Percentiles rank a stretch among this genome's conserved stretches.
Evolutionary conservation across 1,140 invertebrate species (phyloP).

Genomic region (Lamellibrachia luymesi): DNA sequence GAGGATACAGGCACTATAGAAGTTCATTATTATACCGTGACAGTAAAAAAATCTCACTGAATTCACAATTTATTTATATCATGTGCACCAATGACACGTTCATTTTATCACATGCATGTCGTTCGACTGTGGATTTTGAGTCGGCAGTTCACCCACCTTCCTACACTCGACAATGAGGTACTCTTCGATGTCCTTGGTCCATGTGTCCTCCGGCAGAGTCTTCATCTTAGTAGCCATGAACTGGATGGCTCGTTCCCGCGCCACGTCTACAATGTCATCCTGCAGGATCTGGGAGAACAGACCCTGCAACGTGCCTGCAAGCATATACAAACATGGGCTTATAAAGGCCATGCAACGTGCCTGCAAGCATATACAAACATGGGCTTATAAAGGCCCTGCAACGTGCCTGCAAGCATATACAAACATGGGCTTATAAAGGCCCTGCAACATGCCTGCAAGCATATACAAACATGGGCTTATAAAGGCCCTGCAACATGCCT

Average conservation of each 20-base stretch:
- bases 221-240: constrained; percentile 83
- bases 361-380: constrained; percentile 27
- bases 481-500: constrained; percentile 73
- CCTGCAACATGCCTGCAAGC: constrained; percentile 66
- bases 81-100: too few relatives aligned
- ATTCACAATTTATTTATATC: too few relatives aligned
- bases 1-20: too few relatives aligned
- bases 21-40: too few relatives aligned
- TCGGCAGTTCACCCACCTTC: constrained; percentile 64
- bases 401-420: constrained; percentile 55
- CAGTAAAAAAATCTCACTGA: too few relatives aligned
- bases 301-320: constrained; percentile 68
- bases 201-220: constrained; percentile 72
- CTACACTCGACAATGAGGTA: constrained; percentile 68
- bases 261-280: constrained; percentile 61
- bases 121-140: not conserved
- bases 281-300: constrained; percentile 83
- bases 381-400: constrained; percentile 70
- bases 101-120: too few relatives aligned
- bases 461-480: not conserved
- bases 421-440: constrained; percentile 62
- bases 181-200: constrained; percentile 79
- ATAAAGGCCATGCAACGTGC: constrained; percentile 74
- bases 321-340: too few relatives aligned
- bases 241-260: constrained; percentile 83